A percentile compares a stretch with the other conserved stretches of the same genome.
These are phyloP conservation scores for Aplysina aerophoba DNA, from an alignment of 37 sponge, comb jelly and placozoan species.

Conservation along the genomic window DNA sequence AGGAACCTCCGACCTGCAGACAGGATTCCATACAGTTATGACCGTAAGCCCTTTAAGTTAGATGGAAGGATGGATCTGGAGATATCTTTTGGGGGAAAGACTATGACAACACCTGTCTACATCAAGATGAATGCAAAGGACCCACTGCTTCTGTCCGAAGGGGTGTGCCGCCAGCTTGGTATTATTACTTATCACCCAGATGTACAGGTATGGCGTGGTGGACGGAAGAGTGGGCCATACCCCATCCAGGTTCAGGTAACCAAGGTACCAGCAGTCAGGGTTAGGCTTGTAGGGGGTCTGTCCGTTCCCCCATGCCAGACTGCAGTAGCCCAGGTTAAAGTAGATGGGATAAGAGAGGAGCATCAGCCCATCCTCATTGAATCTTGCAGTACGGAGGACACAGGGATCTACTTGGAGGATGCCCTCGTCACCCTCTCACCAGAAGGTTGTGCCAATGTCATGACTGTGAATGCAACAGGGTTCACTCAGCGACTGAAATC, in stretches of 20 bases:
- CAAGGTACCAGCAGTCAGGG: constrained; percentile 1
- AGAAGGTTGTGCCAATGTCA: too few species aligned
- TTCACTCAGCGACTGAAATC: too few species aligned
- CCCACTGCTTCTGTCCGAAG: constrained; percentile 56
- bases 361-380: too few species aligned
- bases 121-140: constrained; percentile 62
- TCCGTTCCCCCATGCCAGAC: constrained; percentile 13
- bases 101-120: constrained; percentile 25
- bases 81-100: constrained; percentile 32
- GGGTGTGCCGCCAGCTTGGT: constrained; percentile 56
- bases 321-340: background rate
- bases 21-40: constrained; percentile 41
- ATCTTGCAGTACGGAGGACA: too few species aligned
- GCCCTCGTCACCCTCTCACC: too few species aligned
- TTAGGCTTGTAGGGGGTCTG: constrained; percentile 14
- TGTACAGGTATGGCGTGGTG: constrained; percentile 34
- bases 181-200: constrained; percentile 43
- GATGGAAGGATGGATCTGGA: constrained; percentile 53
- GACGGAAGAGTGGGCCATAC: background rate
- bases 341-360: too few species aligned
- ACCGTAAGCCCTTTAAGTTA: constrained; percentile 34
- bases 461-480: too few species aligned
- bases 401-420: too few species aligned
- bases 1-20: constrained; percentile 32
- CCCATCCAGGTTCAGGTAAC: background rate